phyloP scores from a whole-genome alignment of 2,888 invertebrate species.

The Stenolophus ochropezus region DNA sequence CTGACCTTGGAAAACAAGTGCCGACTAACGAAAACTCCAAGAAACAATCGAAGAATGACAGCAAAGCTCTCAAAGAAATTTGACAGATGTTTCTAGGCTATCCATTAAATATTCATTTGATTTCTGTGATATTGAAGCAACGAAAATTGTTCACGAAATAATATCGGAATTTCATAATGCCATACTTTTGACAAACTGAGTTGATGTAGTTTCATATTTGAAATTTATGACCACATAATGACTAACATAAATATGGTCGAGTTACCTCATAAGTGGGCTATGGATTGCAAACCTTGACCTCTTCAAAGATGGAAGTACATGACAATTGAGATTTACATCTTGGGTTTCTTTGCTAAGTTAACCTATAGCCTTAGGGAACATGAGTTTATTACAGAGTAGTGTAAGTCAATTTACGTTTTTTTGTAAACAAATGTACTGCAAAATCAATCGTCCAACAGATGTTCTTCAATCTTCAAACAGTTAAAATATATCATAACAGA shows the following conservation, averaged over 20 bases:
- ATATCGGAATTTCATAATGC: background rate
- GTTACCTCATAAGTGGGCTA: background rate
- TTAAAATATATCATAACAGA: too few relatives aligned
- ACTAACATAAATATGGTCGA: background rate
- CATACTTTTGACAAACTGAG: too few relatives aligned
- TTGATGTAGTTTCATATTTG: too few relatives aligned
- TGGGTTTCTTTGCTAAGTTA: background rate
- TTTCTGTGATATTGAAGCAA: background rate
- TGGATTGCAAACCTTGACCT: background rate
- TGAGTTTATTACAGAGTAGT: background rate
- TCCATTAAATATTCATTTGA: background rate
- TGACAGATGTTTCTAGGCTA: background rate
- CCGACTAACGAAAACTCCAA: background rate
- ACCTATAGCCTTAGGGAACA: background rate
- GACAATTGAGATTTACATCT: background rate
- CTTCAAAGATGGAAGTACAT: background rate
- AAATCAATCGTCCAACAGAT: background rate
- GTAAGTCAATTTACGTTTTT: background rate
- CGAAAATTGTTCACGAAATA: background rate
- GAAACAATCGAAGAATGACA: background rate
- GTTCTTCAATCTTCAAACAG: too few relatives aligned
- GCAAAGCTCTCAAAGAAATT: background rate
- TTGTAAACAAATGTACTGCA: background rate
- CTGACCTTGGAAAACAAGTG: constrained; percentile 33
- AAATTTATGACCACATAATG: too few relatives aligned